Evolutionary conservation across 2,888 invertebrate genomes (phyloP).

Genomic region (Phoronis australis): DNA sequence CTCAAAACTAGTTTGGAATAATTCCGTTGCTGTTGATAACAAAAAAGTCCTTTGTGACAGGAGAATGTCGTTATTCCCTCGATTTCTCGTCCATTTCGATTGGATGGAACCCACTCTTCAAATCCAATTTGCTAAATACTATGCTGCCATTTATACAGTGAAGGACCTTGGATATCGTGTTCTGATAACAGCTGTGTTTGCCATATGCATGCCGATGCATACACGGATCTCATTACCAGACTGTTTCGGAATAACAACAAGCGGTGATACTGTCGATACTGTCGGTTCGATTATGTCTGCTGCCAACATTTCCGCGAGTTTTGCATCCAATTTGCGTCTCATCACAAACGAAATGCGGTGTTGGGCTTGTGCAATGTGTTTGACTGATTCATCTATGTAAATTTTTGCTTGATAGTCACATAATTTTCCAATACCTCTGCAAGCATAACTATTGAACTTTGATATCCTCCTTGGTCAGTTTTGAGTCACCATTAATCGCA

Average conservation of each 20-base stretch:
- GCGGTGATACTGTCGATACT: slow-evolving; percentile 19
- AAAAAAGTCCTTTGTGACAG: slow-evolving; percentile 15
- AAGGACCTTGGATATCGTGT: slow-evolving; percentile 16
- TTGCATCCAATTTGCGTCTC: slow-evolving; percentile 13
- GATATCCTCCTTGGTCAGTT: too few species aligned
- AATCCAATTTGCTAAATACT: slow-evolving; percentile 20
- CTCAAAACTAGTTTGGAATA: slow-evolving; percentile 15
- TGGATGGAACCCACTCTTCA: slow-evolving; percentile 22
- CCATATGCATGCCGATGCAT: slow-evolving; percentile 19
- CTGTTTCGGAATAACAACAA: slow-evolving; percentile 14
- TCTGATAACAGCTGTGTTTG: slow-evolving; percentile 20
- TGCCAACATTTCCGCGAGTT: slow-evolving; percentile 14
- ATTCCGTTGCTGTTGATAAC: slow-evolving; percentile 19
- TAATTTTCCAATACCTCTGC: slow-evolving; percentile 13
- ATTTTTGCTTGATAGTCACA: slow-evolving; percentile 10
- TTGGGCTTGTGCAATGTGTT: slow-evolving; percentile 13
- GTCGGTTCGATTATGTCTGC: slow-evolving; percentile 19
- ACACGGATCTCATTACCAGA: slow-evolving; percentile 1
- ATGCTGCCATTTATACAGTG: slow-evolving; percentile 18
- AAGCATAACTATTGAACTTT: slow-evolving; percentile 12
- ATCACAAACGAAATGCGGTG: slow-evolving; percentile 18
- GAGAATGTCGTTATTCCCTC: slow-evolving; percentile 21
- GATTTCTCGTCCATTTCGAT: slow-evolving; percentile 16
- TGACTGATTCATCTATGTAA: slow-evolving; percentile 15
- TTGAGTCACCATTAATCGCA: too few species aligned